A percentile compares a stretch with the other conserved stretches of the same genome.
phyloP scores from a whole-genome alignment of 2,888 invertebrate genomes.

The Ectemnius cavifrons region DNA sequence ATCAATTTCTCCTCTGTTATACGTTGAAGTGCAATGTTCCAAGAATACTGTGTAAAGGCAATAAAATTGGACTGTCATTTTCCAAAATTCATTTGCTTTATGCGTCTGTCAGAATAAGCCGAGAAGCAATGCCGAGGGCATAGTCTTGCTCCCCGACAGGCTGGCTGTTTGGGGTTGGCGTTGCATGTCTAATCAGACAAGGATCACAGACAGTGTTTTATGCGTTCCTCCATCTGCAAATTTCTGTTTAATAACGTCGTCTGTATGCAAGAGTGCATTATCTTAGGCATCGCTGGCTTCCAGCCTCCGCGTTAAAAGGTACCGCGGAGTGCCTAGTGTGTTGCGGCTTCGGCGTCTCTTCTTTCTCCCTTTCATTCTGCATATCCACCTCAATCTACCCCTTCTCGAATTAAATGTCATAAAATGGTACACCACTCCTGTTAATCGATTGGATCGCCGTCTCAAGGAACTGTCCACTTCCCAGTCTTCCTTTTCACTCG shows the following conservation, averaged over 20 bases:
- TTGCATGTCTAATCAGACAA: conserved; percentile 59
- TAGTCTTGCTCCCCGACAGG: conserved; percentile 4
- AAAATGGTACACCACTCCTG: background rate
- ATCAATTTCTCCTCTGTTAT: too few relatives aligned
- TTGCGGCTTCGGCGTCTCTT: background rate
- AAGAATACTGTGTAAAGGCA: background rate
- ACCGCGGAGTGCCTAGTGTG: background rate
- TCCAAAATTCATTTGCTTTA: conserved; percentile 38
- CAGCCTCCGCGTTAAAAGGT: background rate
- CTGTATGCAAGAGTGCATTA: conserved; percentile 58
- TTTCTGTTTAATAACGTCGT: conserved; percentile 59
- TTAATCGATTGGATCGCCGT: background rate
- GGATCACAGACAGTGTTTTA: conserved; percentile 54
- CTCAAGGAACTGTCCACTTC: background rate
- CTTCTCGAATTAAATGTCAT: conserved; percentile 1
- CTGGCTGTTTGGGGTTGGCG: conserved; percentile 20
- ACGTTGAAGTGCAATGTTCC: too few relatives aligned
- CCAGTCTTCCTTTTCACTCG: background rate
- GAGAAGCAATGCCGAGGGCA: conserved; percentile 6
- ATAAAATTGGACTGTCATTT: conserved; percentile 42
- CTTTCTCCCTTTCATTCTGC: background rate
- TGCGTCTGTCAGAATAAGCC: conserved; percentile 16
- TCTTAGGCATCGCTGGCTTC: conserved; percentile 31
- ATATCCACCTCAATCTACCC: background rate
- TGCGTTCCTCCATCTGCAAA: conserved; percentile 50